Conservation (phyloP, 2,888 invertebrate genomes). For the Tetragnatha montana region DNA sequence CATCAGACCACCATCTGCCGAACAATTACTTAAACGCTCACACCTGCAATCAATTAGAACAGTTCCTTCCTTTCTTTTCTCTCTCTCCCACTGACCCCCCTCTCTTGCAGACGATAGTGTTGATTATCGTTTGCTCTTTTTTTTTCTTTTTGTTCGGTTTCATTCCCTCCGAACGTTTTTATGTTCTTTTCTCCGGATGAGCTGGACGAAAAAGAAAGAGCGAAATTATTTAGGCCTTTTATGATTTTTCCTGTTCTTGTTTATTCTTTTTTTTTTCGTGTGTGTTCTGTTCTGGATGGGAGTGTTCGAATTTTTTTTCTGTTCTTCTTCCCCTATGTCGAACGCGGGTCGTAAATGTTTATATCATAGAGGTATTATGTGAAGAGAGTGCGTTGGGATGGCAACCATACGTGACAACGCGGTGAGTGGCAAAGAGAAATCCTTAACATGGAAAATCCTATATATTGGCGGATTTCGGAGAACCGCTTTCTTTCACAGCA, state of each 20-base stretch:
- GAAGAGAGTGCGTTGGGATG: too few species aligned
- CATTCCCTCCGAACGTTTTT: slow-evolving; percentile 8
- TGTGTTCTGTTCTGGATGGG: too few species aligned
- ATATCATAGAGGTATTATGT: background rate
- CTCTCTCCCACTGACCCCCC: background rate
- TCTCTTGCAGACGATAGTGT: slow-evolving; percentile 21
- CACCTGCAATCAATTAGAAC: slow-evolving; percentile 59
- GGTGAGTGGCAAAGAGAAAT: too few species aligned
- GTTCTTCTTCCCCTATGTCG: background rate
- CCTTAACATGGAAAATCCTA: too few species aligned
- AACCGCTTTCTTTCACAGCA: too few species aligned
- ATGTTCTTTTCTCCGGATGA: background rate
- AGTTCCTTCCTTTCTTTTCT: slow-evolving; percentile 1
- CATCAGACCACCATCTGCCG: slow-evolving; percentile 31
- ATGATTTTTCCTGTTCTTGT: background rate
- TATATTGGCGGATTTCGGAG: too few species aligned
- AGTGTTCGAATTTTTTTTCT: slow-evolving; percentile 3
- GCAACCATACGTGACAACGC: too few species aligned
- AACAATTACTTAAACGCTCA: slow-evolving; percentile 43
- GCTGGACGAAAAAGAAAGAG: slow-evolving; percentile 1
- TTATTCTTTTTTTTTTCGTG: background rate
- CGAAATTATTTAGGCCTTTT: slow-evolving; percentile 3
- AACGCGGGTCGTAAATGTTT: slow-evolving; percentile 51
- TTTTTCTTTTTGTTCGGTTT: slow-evolving; percentile 3
- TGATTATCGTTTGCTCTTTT: slow-evolving; percentile 36